phyloP scores from a whole-genome alignment of 2,888 invertebrate species.

The Octonoba sinensis region DNA sequence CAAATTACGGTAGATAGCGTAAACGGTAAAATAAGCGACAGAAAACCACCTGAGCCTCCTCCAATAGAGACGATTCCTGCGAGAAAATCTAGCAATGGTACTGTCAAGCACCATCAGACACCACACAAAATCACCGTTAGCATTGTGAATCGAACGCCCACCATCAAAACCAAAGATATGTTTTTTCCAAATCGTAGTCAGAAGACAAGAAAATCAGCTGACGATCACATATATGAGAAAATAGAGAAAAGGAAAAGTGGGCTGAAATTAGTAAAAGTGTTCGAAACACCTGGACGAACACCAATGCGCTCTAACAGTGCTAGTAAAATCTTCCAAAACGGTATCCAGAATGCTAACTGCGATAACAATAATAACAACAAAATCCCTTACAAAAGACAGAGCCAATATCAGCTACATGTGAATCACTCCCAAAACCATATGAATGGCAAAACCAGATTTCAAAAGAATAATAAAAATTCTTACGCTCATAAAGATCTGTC shows the following conservation, averaged over 20 bases:
- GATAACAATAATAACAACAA: constrained; percentile 46
- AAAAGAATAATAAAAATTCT: constrained; percentile 76
- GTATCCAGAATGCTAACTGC: constrained; percentile 30
- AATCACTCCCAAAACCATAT: constrained; percentile 27
- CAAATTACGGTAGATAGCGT: constrained; percentile 22
- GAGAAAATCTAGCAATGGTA: constrained; percentile 37
- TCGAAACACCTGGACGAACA: constrained; percentile 20
- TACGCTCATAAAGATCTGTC: constrained; percentile 28
- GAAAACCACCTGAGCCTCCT: constrained; percentile 83
- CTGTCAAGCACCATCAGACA: constrained; percentile 37
- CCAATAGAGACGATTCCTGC: constrained; percentile 89
- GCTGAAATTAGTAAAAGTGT: constrained; percentile 35
- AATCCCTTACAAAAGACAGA: constrained; percentile 22
- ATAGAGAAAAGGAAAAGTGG: constrained; percentile 41
- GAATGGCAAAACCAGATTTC: constrained; percentile 43
- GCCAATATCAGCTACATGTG: constrained; percentile 28
- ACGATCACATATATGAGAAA: constrained; percentile 64
- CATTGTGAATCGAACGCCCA: constrained; percentile 52
- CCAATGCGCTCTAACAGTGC: constrained; percentile 61
- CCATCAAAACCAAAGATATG: constrained; percentile 55
- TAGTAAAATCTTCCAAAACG: constrained; percentile 53
- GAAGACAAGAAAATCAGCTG: constrained; percentile 28
- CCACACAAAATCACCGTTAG: constrained; percentile 59
- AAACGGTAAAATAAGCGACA: constrained; percentile 12
- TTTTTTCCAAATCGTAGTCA: constrained; percentile 43